A percentile compares a stretch with the other conserved stretches of the same genome.
Evolutionary conservation across 2,797 vertebrate species (phyloP).

Genomic region (Natrix natrix): DNA sequence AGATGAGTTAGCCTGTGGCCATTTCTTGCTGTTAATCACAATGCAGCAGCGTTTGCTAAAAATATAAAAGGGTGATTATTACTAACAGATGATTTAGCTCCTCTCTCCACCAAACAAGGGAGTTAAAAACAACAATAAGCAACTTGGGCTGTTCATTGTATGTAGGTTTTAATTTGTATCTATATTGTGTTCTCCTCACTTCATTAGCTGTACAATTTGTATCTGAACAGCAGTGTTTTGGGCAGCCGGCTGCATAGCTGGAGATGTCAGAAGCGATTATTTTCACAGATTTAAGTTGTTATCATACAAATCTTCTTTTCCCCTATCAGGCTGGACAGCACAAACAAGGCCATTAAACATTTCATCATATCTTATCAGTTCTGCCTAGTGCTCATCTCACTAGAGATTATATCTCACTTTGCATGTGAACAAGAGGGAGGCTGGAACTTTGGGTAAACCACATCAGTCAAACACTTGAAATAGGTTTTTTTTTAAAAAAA

Average conservation of each 20-base stretch:
- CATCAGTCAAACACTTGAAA: conserved; percentile 44
- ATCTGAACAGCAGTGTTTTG: conserved; percentile 60
- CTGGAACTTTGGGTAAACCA: conserved; percentile 43
- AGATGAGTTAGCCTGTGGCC: conserved; percentile 53
- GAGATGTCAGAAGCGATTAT: conserved; percentile 71
- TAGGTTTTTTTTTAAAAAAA: not conserved
- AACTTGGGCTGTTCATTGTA: conserved; percentile 48
- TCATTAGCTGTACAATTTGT: conserved; percentile 69
- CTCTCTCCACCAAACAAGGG: conserved; percentile 41
- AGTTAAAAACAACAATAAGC: conserved; percentile 43
- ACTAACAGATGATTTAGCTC: conserved; percentile 54
- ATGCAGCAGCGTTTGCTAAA: conserved; percentile 60
- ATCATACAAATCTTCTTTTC: conserved; percentile 62
- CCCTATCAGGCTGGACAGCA: conserved; percentile 57
- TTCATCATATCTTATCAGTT: conserved; percentile 67
- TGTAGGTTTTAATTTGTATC: conserved; percentile 71
- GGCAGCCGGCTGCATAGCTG: conserved; percentile 65
- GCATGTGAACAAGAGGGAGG: conserved; percentile 45
- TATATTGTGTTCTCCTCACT: conserved; percentile 66
- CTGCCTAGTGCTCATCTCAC: conserved; percentile 54
- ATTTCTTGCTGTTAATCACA: conserved; percentile 68
- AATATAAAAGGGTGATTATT: conserved; percentile 61
- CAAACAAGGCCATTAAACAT: conserved; percentile 56
- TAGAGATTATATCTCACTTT: conserved; percentile 58
- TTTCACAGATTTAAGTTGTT: conserved; percentile 72